Conservation (phyloP, 2,797 vertebrate genomes). For the Melanotaenia nigrans region DNA sequence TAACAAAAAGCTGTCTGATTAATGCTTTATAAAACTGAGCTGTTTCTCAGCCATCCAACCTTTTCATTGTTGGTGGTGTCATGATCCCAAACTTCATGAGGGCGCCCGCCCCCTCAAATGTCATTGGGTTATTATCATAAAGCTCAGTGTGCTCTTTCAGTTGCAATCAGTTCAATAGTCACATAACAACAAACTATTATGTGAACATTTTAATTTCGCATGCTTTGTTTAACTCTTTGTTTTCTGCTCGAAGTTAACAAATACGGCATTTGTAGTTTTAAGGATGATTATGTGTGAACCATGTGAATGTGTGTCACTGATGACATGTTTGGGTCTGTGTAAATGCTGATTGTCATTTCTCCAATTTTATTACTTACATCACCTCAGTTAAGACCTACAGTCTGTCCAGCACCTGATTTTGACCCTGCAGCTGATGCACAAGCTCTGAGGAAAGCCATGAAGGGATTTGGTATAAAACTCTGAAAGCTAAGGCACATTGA, state of each 20-base stretch:
- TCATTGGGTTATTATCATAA: constrained; percentile 39
- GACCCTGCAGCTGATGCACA: constrained; percentile 90
- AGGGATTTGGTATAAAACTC: constrained; percentile 89
- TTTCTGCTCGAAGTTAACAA: constrained; percentile 12
- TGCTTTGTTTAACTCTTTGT: constrained; percentile 37
- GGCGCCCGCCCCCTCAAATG: constrained; percentile 41
- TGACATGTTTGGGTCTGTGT: constrained; percentile 2
- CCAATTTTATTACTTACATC: constrained; percentile 30
- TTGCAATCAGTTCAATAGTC: constrained; percentile 4
- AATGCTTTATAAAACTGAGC: constrained; percentile 22
- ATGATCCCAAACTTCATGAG: constrained; percentile 49
- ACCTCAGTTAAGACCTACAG: constrained; percentile 87
- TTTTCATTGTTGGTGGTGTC: constrained; percentile 42
- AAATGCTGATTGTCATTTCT: constrained; percentile 13
- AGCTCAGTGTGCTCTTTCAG: constrained; percentile 15
- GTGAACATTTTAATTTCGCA: constrained; percentile 28
- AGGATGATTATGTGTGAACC: not conserved
- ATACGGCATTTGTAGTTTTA: constrained; percentile 1
- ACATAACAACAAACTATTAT: constrained; percentile 3
- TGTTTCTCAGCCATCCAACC: constrained; percentile 46
- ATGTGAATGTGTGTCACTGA: not conserved
- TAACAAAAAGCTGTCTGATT: constrained; percentile 64
- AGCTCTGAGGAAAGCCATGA: constrained; percentile 96
- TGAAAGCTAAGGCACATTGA: not conserved
- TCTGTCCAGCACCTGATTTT: constrained; percentile 78